A percentile compares a stretch with the other conserved stretches of the same genome.
phyloP scores from a whole-genome alignment of 2,113 vertebrate species.

The Scartelaos histophorus region DNA sequence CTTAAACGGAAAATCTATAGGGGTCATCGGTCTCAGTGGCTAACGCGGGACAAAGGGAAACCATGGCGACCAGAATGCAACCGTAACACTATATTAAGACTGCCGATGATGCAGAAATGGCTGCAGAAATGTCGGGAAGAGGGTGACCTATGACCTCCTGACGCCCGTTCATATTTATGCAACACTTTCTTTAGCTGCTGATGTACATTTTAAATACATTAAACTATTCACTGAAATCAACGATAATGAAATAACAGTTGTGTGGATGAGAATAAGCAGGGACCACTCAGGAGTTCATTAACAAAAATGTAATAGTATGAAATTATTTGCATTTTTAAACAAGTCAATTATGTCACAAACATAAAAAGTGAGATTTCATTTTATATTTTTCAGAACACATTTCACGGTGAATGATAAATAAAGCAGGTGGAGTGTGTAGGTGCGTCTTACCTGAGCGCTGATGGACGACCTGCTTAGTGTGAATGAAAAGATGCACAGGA shows the following conservation, averaged over 20 bases:
- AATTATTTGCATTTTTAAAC: neutral
- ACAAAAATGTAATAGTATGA: neutral
- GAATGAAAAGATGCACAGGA: conserved; percentile 57
- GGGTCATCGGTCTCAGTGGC: conserved; percentile 55
- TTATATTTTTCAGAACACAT: neutral
- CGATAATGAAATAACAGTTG: neutral
- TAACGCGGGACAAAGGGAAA: conserved; percentile 55
- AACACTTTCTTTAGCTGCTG: neutral
- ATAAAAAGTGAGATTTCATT: neutral
- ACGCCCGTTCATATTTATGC: neutral
- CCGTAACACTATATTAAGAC: conserved; percentile 53
- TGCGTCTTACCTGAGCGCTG: conserved; percentile 75
- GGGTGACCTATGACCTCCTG: neutral
- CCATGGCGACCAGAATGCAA: conserved; percentile 53
- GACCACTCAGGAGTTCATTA: neutral
- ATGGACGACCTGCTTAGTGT: conserved; percentile 70
- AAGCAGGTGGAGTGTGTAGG: conserved; percentile 8
- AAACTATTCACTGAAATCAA: neutral
- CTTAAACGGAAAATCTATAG: conserved; percentile 62
- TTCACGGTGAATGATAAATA: neutral
- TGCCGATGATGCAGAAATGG: conserved; percentile 29
- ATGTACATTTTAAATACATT: neutral
- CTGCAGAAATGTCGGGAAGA: neutral
- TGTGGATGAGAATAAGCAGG: neutral
- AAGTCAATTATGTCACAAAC: neutral